These are phyloP conservation scores for Hartigia nigra DNA, from an alignment of 2,888 invertebrate genomes.

Conservation along the genomic window DNA sequence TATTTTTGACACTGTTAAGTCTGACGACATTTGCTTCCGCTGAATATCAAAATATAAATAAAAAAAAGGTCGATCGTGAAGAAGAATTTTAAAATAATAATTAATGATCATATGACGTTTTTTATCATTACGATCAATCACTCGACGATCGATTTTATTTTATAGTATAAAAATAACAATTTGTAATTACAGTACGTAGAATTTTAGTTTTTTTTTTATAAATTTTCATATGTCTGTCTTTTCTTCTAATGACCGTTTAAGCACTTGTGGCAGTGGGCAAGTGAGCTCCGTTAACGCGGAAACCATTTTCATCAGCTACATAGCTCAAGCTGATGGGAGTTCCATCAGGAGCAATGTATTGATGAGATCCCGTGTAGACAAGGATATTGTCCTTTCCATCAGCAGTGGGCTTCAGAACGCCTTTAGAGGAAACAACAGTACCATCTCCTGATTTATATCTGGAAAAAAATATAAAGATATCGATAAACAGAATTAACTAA, in stretches of 20 bases:
- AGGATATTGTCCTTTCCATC: slow-evolving; percentile 11
- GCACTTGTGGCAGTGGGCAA: background rate
- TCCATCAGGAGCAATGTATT: slow-evolving; percentile 12
- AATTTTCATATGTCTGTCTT: no score
- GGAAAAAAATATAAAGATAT: background rate
- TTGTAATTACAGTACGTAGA: no score
- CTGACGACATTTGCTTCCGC: background rate
- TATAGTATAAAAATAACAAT: background rate
- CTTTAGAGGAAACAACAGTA: background rate
- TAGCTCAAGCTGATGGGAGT: background rate
- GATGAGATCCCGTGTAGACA: slow-evolving; percentile 12
- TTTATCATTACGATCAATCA: background rate
- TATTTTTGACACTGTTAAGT: background rate
- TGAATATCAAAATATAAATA: no score
- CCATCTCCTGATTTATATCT: slow-evolving; percentile 13
- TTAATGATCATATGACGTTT: background rate
- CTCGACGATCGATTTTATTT: background rate
- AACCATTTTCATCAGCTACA: slow-evolving; percentile 16
- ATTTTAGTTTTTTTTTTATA: no score
- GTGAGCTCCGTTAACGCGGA: slow-evolving; percentile 10
- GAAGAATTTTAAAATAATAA: background rate
- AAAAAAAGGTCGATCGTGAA: background rate
- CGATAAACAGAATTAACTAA: background rate
- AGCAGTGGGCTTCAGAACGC: slow-evolving; percentile 8
- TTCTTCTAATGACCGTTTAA: background rate